Percentiles rank a stretch among this genome's conserved stretches.
These are phyloP conservation scores for Galaxias olidus DNA, from an alignment of 2,797 vertebrate genomes.

Conservation along the genomic window DNA sequence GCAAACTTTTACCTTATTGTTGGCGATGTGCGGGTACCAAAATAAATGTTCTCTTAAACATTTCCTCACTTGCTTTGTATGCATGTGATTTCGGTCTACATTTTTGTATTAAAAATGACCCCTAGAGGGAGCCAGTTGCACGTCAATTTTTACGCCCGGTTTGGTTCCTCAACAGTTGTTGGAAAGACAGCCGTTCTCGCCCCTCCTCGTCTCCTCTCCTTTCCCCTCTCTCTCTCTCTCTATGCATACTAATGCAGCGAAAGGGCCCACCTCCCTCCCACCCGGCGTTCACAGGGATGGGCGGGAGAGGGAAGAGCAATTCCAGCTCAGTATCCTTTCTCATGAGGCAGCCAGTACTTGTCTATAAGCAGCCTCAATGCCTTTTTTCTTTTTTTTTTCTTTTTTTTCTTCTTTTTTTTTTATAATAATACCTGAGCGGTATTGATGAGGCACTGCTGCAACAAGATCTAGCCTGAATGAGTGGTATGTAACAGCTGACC, in stretches of 20 bases:
- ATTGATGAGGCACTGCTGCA: constrained; percentile 46
- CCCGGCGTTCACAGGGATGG: constrained; percentile 65
- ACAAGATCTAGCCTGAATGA: constrained; percentile 75
- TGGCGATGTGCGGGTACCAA: too few relatives aligned
- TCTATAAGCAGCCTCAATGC: constrained; percentile 67
- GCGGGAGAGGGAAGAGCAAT: constrained; percentile 68
- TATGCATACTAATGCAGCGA: constrained; percentile 79
- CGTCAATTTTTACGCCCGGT: constrained; percentile 51
- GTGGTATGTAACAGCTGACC: constrained; percentile 55
- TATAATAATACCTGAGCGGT: too few relatives aligned
- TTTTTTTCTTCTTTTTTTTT: background rate
- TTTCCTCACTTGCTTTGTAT: too few relatives aligned
- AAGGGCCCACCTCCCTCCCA: constrained; percentile 72
- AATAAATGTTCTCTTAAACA: too few relatives aligned
- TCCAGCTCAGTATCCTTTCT: constrained; percentile 72
- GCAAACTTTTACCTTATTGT: too few relatives aligned
- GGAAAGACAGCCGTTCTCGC: constrained; percentile 47
- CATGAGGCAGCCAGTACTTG: constrained; percentile 70
- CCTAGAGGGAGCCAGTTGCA: constrained; percentile 73
- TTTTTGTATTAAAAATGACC: constrained; percentile 47
- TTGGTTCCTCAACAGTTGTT: constrained; percentile 70
- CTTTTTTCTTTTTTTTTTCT: constrained; percentile 50
- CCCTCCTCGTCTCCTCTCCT: constrained; percentile 16
- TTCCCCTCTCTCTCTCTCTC: constrained; percentile 61
- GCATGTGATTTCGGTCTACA: background rate